Base-by-base conservation (phyloP, 2,113 vertebrate species). In the Jaculus jaculus region DNA sequence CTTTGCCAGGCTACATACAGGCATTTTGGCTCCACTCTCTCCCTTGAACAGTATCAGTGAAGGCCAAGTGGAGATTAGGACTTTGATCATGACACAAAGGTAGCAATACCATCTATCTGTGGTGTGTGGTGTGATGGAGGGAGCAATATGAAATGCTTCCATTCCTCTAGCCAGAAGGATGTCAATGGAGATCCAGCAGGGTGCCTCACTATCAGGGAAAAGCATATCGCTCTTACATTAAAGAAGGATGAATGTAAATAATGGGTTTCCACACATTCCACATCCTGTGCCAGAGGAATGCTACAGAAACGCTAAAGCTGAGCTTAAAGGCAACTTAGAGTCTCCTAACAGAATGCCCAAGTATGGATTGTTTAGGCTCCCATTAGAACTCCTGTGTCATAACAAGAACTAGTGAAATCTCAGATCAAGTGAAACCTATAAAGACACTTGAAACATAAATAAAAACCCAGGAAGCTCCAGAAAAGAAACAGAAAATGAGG, bases 11-110 rank as follows among this genome's bases (percentile, higher is more conserved):
- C 42, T 58, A 21, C 20, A 51, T 3, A 39, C 15, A 28, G 17
- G 2, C 2, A 23, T 7, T 0, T 23, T 2, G 18, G 1, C 10
- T 66, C 7, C 20, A 60, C 15, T 1, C 12, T 11, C 26, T 37
- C 15, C 39, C 32, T 80, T 60, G 13, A 71, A 61, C 18, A 15
- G 24, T 66, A 54, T n/a, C n/a, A 85, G n/a, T 47, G 30, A 72
- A 68, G 20, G 51, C 18, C 54, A 54, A 66, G 17, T 37, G 26
- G 15, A 85, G 8, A 61, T 39, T 60, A n/a, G 63, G 24, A 34
- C 24, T 84, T 83, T 84, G 12, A 84, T 61, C 23, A 73, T 3
- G 23, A 60, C 9, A 16, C 24, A 42, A 18, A 47, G 30, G 17
- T 24, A 28, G 26, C 3, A 75, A 89, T 26, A 7, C 16, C 3